A percentile compares a stretch with the other conserved stretches of the same genome.
Conservation (phyloP, 2,113 vertebrate genomes). For the Tor tambroides region DNA sequence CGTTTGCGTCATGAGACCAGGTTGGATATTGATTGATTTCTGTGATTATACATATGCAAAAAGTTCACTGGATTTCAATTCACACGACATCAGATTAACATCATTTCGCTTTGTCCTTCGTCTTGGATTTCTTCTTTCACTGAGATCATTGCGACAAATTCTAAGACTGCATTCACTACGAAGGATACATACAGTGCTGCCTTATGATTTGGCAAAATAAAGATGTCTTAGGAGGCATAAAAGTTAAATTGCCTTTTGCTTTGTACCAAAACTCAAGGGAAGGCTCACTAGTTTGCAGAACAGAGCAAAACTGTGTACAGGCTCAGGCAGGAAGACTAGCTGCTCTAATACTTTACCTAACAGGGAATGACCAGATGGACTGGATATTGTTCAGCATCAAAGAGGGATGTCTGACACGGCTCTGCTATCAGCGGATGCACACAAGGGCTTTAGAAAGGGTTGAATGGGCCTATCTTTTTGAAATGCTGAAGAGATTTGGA, state of each 20-base stretch:
- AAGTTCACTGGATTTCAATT: background rate
- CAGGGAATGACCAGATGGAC: background rate
- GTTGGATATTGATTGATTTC: background rate
- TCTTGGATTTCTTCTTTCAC: background rate
- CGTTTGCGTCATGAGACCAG: no score
- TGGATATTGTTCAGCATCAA: background rate
- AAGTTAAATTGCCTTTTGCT: background rate
- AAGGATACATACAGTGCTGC: background rate
- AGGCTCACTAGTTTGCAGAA: background rate
- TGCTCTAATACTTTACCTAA: background rate
- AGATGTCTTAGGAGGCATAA: background rate
- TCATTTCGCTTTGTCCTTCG: background rate
- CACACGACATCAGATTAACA: background rate
- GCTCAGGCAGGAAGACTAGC: background rate
- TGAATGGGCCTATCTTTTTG: background rate
- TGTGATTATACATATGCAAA: background rate
- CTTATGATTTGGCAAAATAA: background rate
- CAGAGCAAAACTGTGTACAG: background rate
- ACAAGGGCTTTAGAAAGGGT: background rate
- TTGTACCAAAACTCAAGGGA: background rate
- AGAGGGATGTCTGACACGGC: background rate
- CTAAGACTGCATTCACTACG: background rate
- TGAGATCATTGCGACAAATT: background rate
- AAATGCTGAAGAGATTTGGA: constrained; percentile 1
- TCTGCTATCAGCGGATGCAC: background rate